Evolutionary conservation across 2,113 vertebrate genomes (phyloP), one percentile per base, ranked within the genome.

Genomic region (Gambusia affinis): DNA sequence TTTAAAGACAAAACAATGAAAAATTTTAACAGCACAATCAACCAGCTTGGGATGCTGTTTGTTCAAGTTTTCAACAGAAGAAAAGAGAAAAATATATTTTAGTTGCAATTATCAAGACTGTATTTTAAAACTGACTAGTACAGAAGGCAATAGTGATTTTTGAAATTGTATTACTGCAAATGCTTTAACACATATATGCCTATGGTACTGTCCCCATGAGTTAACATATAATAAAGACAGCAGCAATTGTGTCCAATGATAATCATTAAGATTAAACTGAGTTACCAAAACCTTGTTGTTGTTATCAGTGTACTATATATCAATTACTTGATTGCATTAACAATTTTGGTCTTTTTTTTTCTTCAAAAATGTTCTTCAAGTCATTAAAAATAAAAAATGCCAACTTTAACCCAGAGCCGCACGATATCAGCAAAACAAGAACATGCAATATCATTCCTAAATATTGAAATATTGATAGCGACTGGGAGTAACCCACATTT

Each of bases 1-100:
- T 80, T 83, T 44, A 70, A 76, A 83, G 29, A 88, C 60, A 88
- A 12, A 79, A 14, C 67, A 42, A 85, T 61, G 22, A 86, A 37
- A 37, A 57, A 60, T 70, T n/a, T 68, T 73, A 79, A 77, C 66
- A 83, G 61, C 54, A n/a, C 75, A 81, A 77, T 76, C 22, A 37
- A 74, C 75, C 24, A 31, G 60, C 27, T 64, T 19, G 22, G 54
- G 24, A 24, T 7, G 37, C 71, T 54, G 33, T 64, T 80, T 80
- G 79, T 66, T 78, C 60, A 79, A 65, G 57, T 60, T 79, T 75
- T 60, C 67, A 80, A 67, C 70, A 86, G 51, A 67, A 30, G 79
- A 15, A 76, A 79, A 54, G 57, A 64, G 39, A 29, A 78, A 44
- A 47, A 19, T 1, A 60, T 62, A 70, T 71, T 64, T 84, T 70